Percentiles rank a stretch among this genome's conserved stretches.
These are phyloP conservation scores for Spisula subtruncata DNA, from an alignment of 2,888 invertebrate species.

Conservation along the genomic window DNA sequence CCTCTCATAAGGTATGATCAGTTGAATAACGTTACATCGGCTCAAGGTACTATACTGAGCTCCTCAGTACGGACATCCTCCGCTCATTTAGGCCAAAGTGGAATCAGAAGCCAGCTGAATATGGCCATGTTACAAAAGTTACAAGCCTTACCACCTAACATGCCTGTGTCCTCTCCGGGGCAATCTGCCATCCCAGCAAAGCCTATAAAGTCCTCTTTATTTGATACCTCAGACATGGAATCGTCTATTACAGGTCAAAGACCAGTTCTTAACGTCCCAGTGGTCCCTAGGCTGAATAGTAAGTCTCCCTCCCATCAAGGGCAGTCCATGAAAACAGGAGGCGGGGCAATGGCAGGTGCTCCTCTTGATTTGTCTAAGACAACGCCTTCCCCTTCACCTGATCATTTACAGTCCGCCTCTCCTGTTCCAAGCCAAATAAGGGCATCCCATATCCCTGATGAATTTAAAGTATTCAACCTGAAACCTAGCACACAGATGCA, in stretches of 20 bases:
- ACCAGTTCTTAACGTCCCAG: conserved; percentile 77
- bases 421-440: conserved; percentile 39
- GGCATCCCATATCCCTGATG: conserved; percentile 77
- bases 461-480: conserved; percentile 83
- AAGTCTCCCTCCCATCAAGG: conserved; percentile 32
- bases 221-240: conserved; percentile 66
- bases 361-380: conserved; percentile 73
- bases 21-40: conserved; percentile 47
- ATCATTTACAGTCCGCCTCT: conserved; percentile 40
- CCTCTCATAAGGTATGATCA: conserved; percentile 73
- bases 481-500: conserved; percentile 72
- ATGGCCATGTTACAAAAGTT: conserved; percentile 42
- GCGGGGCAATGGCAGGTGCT: conserved; percentile 26
- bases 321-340: conserved; percentile 9
- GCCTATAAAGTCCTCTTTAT: conserved; percentile 62
- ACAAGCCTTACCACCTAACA: conserved; percentile 61
- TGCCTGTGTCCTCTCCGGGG: conserved; percentile 38
- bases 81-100: not conserved
- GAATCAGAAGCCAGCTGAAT: conserved; percentile 14
- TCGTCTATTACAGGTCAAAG: conserved; percentile 50
- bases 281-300: conserved; percentile 52
- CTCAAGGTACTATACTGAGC: conserved; percentile 32
- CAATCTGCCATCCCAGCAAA: conserved; percentile 38
- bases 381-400: conserved; percentile 60
- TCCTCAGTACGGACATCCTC: conserved; percentile 26